Evolutionary conservation across 2,797 vertebrate genomes (phyloP), one percentile per base, ranked within the genome.

Genomic region (Cossypha dichroa): DNA sequence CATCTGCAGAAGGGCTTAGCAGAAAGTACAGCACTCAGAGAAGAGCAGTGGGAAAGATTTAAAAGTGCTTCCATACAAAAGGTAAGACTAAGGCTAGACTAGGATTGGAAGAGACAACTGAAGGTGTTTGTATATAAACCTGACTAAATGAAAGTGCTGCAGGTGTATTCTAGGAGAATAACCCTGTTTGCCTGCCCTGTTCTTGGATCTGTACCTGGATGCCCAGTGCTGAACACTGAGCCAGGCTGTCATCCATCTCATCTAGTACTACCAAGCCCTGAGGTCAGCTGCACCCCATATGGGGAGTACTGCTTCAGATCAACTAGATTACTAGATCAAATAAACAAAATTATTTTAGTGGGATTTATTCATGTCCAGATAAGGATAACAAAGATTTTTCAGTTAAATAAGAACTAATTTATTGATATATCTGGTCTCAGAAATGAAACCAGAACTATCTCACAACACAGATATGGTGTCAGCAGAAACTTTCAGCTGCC

Each of bases 401-500:
- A 22, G 25, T 40, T 58, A 64, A 64, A 34, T 51, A 75, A 51
- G 12, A 90, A 31, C 11, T 62, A 36, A 69, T 41, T 74, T 74
- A 34, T 74, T 85, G 23, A 78, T 34, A 34, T 29, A 77, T 36
- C 38, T 67, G 2, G 9, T 90, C 40, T 87, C 52, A 87, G 56
- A 74, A 90, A 81, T 49, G 21, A 87, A 88, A 67, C 14, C 11
- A 62, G 45, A 83, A 55, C 51, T 55, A 59, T 36, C 28, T 92
- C 12, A 72, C 22, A 78, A 49, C 41, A 52, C 10, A 79, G 48
- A 43, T 15, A 34, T 2, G 2, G 28, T 2, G 1, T 46, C 28
- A 91, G 48, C 78, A 90, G 23, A 84, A 74, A 81, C 29, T 36
- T 86, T 15, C 12, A 84, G 29, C 29, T 84, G n/a, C 46, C n/a